A percentile compares a stretch with the other conserved stretches of the same genome.
Conservation (phyloP, 2,797 vertebrate species). For the Okamejei kenojei region DNA sequence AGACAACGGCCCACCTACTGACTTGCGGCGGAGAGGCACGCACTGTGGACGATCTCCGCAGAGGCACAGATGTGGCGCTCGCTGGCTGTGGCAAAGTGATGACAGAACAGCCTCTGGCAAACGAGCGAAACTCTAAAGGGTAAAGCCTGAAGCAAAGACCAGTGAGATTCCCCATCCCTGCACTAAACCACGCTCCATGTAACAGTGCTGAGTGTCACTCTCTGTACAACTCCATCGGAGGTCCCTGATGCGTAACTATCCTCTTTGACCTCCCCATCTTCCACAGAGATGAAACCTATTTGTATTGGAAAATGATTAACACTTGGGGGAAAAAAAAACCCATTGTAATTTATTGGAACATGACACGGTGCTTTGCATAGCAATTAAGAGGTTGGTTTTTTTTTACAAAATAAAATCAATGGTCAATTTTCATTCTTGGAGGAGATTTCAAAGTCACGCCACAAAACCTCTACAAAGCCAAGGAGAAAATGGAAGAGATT, state of each 20-base stretch:
- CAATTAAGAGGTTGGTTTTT: not conserved
- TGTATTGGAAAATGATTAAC: not conserved
- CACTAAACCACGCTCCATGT: not conserved
- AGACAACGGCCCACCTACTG: no score
- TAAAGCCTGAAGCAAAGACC: not conserved
- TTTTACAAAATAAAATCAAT: not conserved
- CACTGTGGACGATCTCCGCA: no score
- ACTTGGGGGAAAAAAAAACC: not conserved
- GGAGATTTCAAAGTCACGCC: not conserved
- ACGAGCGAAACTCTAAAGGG: no score
- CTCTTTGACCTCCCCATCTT: not conserved
- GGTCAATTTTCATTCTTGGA: not conserved
- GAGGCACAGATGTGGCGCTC: no score
- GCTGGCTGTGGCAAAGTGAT: no score
- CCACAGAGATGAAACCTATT: not conserved
- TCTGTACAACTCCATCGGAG: not conserved
- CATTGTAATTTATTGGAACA: not conserved
- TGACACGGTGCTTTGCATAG: not conserved
- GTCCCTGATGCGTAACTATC: not conserved
- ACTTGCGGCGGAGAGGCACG: no score
- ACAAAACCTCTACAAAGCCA: not conserved
- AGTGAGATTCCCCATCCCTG: not conserved
- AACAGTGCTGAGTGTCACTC: not conserved
- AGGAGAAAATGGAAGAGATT: not conserved
- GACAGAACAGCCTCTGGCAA: no score